Percentiles rank a stretch among this genome's conserved stretches.
phyloP scores from a whole-genome alignment of 92 coral and sea anemone species.

The Diadumene lineata region DNA sequence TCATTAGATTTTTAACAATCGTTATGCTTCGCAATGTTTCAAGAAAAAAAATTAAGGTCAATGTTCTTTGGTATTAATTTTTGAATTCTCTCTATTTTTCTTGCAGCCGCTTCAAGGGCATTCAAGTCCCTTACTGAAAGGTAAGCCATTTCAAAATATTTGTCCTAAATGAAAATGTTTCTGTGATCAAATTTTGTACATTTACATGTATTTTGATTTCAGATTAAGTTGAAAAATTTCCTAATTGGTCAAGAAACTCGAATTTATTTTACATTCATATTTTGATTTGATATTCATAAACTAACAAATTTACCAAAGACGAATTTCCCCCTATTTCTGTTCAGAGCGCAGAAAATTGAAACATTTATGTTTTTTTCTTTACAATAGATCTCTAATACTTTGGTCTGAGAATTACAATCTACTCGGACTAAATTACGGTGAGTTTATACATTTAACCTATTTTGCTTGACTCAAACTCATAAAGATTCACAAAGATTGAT shows the following conservation, averaged over 20 bases:
- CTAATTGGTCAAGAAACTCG: too few species aligned
- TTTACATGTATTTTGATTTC: too few species aligned
- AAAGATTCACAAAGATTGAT: too few species aligned
- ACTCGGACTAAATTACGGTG: background rate
- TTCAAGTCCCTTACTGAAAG: background rate
- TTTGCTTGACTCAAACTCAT: too few species aligned
- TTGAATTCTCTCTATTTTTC: background rate
- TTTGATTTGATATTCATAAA: too few species aligned
- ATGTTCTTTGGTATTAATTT: too few species aligned
- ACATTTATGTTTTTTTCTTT: background rate
- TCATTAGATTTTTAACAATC: background rate
- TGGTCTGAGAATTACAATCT: slow-evolving; percentile 2
- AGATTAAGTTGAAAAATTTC: too few species aligned
- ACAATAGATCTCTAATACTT: background rate
- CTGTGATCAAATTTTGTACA: too few species aligned
- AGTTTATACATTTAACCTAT: background rate
- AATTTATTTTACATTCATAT: too few species aligned
- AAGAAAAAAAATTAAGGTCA: too few species aligned
- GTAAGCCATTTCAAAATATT: background rate
- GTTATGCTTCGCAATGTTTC: too few species aligned
- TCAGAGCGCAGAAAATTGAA: background rate
- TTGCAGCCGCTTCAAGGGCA: background rate
- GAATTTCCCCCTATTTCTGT: background rate
- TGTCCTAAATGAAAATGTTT: background rate
- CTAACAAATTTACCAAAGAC: too few species aligned